Base-by-base conservation (phyloP, 2,113 vertebrate genomes). In the Cercocebus atys region DNA sequence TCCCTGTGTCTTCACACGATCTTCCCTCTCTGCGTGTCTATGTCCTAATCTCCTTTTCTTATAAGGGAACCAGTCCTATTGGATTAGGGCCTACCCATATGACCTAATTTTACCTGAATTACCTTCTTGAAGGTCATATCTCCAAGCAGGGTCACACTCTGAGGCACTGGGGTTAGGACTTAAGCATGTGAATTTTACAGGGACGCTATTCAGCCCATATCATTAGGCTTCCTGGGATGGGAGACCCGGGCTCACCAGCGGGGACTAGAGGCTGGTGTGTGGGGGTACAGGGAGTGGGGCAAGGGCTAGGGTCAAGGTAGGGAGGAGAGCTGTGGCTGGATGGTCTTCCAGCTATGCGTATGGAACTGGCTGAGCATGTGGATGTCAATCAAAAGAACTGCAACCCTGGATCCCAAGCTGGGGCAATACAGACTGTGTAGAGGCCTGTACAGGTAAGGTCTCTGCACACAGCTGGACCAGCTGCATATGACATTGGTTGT, bases 281-380 rank as follows among this genome's bases (percentile, higher is more conserved):
- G 4, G 43, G 22, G 45, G 35, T 27, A 4, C 12, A 25, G 13
- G 16, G 52, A 8, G 0, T 8, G 3, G 43, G 10, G 5, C 0
- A 4, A 43, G 23, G 12, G 32, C 0, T 20, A 50, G n/a, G 38
- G 8, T 0, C 1, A 8, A 11, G 59, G 0, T 0, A 1, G 59
- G n/a, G 43, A 22, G 18, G 43, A 73, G 52, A 45, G 57, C 52
- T 30, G 52, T 2, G 11, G 61, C 25, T n/a, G 14, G 57, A 30
- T 27, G 17, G 25, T 20, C 6, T 23, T 64, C 50, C 6, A 13
- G 6, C 23, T 30, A 4, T 27, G 17, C 22, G 2, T 1, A 0
- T 9, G 55, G 61, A 38, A 38, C 14, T 10, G 11, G 40, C 68
- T 16, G 55, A 55, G 30, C 18, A 25, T 0, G 13, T 4, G n/a